Base-by-base conservation (phyloP, 2,797 vertebrate species). In the Pipistrellus pipistrellus region DNA sequence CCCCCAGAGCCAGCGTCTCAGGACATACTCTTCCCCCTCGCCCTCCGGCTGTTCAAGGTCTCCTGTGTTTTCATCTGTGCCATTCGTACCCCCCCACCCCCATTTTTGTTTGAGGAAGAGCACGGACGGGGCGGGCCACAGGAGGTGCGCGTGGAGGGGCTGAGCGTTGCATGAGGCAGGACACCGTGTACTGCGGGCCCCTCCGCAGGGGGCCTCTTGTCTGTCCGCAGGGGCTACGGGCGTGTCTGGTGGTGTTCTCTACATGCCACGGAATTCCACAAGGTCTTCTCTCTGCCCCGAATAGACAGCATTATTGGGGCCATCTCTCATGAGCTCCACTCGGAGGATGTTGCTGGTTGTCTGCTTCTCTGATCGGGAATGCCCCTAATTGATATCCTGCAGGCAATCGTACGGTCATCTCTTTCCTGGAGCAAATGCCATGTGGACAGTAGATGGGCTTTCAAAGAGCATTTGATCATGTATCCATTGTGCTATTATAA, bases 1-100 rank as follows among this genome's bases (percentile, higher is more conserved):
- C 44, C 86, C 97, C 85, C 91, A 88, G 94, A 98, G 91, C 92
- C 93, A 81, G 96, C 14, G 7, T n/a, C 27, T 7, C 85, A 89
- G 96, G 97, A 92, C 82, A 83, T 64, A 96, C 55, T 84, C 88
- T 97, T 97, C 90, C 96, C 96, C 88, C 66, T 87, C 96, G 87
- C 84, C 97, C 92, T 95, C 66, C 84, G 87, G 95, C 97, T 97
- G 96, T 75, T 95, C 59, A 51, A 64, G 48, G 21, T 68, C 97
- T 97, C 85, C 96, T 78, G 76, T 92, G 85, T n/a, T 96, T 96
- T 94, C 87, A 76, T 96, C 73, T 93, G 11, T 41, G 14, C 25
- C 20, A 14, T 30, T 4, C 12, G 0, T 35, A 53, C 55, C 44
- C 44, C 44, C 44, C 10, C 44, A 9, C 18, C 1, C 4, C 12